phyloP scores from a whole-genome alignment of 2,888 invertebrate genomes.

The Tenthredo notha region DNA sequence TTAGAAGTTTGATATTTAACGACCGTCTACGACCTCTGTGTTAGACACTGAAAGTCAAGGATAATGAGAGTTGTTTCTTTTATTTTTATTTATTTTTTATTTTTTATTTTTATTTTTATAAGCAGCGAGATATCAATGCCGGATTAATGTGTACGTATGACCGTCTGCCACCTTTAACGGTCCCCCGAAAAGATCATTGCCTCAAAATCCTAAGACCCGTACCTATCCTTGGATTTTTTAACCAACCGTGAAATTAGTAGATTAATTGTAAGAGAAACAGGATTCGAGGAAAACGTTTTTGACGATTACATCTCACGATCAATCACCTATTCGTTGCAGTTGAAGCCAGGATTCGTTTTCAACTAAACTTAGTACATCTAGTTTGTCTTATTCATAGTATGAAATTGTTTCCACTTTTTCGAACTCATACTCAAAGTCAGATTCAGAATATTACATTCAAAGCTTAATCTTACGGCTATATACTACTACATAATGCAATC shows the following conservation, averaged over 20 bases:
- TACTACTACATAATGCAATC: neutral
- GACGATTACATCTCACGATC: neutral
- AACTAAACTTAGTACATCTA: neutral
- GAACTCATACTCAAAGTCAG: too few relatives aligned
- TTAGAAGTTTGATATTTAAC: slow-evolving; percentile 52
- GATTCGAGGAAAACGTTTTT: neutral
- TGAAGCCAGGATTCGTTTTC: neutral
- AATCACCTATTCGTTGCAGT: neutral
- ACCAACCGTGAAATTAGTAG: neutral
- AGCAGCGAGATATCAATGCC: slow-evolving; percentile 38
- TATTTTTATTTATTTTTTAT: too few relatives aligned
- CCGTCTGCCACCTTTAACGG: slow-evolving; percentile 65
- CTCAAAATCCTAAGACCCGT: neutral
- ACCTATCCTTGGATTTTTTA: neutral
- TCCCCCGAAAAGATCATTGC: slow-evolving; percentile 20
- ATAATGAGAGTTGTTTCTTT: slow-evolving; percentile 58
- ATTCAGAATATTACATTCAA: neutral
- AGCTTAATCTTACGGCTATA: neutral
- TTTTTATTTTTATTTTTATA: too few relatives aligned
- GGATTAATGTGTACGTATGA: slow-evolving; percentile 58
- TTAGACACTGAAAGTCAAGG: slow-evolving; percentile 72
- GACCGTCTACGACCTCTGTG: slow-evolving; percentile 67
- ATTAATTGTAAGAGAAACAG: neutral
- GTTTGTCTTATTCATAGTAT: neutral
- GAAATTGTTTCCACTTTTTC: neutral